A percentile compares a stretch with the other conserved stretches of the same genome.
phyloP scores from a whole-genome alignment of 1,140 invertebrate genomes.

The Hirudo medicinalis region DNA sequence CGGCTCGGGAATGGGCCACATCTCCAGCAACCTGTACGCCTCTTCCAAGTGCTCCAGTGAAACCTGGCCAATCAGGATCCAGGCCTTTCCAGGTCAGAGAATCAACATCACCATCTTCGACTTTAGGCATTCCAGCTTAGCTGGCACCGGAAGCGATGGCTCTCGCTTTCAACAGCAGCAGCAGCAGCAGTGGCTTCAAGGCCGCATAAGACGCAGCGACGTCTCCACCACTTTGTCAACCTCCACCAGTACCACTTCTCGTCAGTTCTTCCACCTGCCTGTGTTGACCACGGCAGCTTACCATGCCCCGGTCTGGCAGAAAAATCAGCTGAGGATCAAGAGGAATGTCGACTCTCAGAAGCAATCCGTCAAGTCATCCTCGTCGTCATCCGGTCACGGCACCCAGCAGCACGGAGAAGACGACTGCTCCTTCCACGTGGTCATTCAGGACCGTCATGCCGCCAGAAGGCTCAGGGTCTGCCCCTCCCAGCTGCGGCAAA shows the following conservation, averaged over 20 bases:
- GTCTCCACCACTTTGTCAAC: background rate
- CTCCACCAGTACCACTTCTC: background rate
- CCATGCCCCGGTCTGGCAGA: too few species aligned
- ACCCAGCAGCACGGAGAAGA: background rate
- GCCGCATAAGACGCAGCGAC: slow-evolving; percentile 6
- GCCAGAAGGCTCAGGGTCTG: slow-evolving; percentile 11
- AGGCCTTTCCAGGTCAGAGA: slow-evolving; percentile 14
- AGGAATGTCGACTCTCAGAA: too few species aligned
- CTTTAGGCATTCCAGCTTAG: slow-evolving; percentile 4
- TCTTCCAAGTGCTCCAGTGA: slow-evolving; percentile 12
- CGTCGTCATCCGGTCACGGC: background rate
- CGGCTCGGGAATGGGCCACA: background rate
- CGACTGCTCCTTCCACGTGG: slow-evolving; percentile 2
- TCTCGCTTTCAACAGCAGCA: slow-evolving; percentile 9
- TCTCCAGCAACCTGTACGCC: slow-evolving; percentile 3
- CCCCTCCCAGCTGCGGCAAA: background rate
- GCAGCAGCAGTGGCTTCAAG: slow-evolving; percentile 7
- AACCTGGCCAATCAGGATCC: slow-evolving; percentile 11
- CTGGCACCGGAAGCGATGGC: background rate
- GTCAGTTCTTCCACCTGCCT: background rate
- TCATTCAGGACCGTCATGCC: background rate
- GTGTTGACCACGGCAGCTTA: too few species aligned
- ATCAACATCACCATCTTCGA: slow-evolving; percentile 21
- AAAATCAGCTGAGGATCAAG: too few species aligned
- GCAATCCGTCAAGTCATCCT: background rate